Conservation (phyloP, 2,113 vertebrate genomes). For the Ifrita kowaldi region DNA sequence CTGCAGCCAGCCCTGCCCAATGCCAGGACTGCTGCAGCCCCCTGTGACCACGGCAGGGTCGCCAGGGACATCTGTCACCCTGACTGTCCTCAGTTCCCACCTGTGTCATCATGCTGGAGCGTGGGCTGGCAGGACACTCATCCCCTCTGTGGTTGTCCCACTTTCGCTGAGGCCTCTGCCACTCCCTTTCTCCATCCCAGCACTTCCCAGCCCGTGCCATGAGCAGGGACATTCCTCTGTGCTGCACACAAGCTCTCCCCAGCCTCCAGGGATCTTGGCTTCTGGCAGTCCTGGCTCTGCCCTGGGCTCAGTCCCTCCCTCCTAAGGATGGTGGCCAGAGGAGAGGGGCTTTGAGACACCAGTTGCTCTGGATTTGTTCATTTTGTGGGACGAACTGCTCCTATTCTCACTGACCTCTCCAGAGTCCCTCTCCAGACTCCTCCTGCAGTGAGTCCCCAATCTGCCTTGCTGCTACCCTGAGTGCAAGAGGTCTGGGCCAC, state of each 20-base stretch:
- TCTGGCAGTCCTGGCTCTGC: not conserved
- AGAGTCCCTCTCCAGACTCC: not conserved
- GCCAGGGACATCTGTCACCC: not conserved
- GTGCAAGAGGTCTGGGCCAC: fast-evolving
- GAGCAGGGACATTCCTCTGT: not conserved
- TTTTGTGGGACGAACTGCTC: fast-evolving
- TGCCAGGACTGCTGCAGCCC: not conserved
- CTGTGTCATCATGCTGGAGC: fast-evolving
- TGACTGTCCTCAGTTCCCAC: not conserved
- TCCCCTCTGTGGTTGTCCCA: not conserved
- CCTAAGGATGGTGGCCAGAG: not conserved
- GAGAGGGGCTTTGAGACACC: not conserved
- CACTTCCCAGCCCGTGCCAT: fast-evolving
- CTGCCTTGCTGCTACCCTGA: not conserved
- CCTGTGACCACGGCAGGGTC: not conserved
- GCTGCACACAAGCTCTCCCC: not conserved
- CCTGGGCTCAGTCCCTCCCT: not conserved
- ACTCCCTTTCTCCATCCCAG: not conserved
- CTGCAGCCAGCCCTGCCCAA: not conserved
- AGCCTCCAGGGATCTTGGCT: not conserved
- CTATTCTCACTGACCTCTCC: not conserved
- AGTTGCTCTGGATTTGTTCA: not conserved
- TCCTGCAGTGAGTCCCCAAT: not conserved
- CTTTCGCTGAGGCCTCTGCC: not conserved
- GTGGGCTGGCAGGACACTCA: fast-evolving